Evolutionary conservation across 2,888 invertebrate species (phyloP).

Genomic region (Temnothorax unifasciatus): DNA sequence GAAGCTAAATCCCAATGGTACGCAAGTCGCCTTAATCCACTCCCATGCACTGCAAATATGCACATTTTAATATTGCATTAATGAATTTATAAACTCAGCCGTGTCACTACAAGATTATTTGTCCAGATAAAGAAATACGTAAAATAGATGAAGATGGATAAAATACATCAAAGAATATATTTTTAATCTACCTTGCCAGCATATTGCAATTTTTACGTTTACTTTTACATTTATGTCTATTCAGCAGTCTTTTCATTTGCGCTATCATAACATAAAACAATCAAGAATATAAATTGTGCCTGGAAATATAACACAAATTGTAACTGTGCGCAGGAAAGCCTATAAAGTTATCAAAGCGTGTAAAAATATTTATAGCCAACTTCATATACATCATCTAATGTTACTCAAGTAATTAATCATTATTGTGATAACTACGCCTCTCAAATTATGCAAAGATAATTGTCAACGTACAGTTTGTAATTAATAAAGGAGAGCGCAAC

Average conservation of each 20-base stretch:
- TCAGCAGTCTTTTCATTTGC: conserved; percentile 1
- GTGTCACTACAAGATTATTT: conserved; percentile 22
- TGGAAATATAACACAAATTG: background rate
- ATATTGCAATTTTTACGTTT: background rate
- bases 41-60: conserved; percentile 89
- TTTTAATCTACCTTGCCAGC: background rate
- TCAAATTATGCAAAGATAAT: background rate
- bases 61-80: conserved; percentile 37
- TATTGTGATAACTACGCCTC: background rate
- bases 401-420: conserved; percentile 18
- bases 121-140: background rate
- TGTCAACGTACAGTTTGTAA: background rate
- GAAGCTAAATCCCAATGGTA: conserved; percentile 94
- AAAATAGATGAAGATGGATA: background rate
- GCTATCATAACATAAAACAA: background rate
- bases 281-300: conserved; percentile 14
- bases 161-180: conserved; percentile 1
- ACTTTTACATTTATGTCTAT: background rate
- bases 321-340: background rate
- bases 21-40: conserved; percentile 92
- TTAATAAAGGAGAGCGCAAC: background rate
- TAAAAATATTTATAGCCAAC: background rate
- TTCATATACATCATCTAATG: background rate
- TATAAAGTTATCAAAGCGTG: background rate
- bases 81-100: background rate